Percentiles rank a stretch among this genome's conserved stretches.
Conservation (phyloP, 2,888 invertebrate species). For the Macrophya annulata region DNA sequence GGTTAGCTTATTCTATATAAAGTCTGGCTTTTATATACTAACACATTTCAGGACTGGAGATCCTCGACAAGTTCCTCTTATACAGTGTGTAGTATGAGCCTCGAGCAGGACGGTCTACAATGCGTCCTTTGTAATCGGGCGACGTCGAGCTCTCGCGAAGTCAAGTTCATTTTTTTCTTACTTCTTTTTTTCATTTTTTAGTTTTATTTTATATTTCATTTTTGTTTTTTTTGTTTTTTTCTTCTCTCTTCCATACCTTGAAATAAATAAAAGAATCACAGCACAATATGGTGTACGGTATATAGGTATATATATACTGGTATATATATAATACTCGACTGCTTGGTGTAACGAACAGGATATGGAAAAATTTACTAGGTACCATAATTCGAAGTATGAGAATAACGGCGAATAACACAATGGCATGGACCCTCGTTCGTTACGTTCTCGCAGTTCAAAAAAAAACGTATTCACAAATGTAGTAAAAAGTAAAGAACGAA, state of each 20-base stretch:
- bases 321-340: too few species aligned
- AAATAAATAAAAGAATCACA: slow-evolving; percentile 32
- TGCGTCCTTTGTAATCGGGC: slow-evolving; percentile 52
- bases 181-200: slow-evolving; percentile 12
- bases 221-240: slow-evolving; percentile 4
- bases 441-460: neutral
- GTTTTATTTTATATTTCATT: neutral
- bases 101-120: slow-evolving; percentile 38
- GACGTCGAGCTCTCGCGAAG: neutral
- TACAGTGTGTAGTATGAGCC: neutral
- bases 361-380: slow-evolving; percentile 23
- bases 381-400: slow-evolving; percentile 34
- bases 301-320: neutral
- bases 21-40: slow-evolving; percentile 38
- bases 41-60: slow-evolving; percentile 16
- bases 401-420: neutral
- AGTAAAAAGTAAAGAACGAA: neutral
- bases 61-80: slow-evolving; percentile 34
- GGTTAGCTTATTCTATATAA: slow-evolving; percentile 45
- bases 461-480: neutral
- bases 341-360: neutral
- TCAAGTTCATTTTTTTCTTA: neutral
- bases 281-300: neutral
- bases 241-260: neutral
- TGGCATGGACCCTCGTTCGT: slow-evolving; percentile 4